Conservation (phyloP, 2,797 vertebrate species). For the Choloepus didactylus region DNA sequence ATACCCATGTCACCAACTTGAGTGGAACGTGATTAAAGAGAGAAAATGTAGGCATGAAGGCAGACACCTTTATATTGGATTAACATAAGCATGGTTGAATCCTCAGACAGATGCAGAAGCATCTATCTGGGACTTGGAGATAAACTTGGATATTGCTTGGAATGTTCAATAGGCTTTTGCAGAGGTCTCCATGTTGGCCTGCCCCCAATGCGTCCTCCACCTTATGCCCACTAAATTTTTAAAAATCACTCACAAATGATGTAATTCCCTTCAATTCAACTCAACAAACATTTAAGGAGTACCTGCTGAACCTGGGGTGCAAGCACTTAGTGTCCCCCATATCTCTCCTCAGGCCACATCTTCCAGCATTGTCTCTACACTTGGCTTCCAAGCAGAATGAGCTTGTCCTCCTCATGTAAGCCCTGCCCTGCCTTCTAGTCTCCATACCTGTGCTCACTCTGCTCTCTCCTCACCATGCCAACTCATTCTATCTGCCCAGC, state of each 20-base stretch:
- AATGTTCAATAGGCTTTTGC: not conserved
- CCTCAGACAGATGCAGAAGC: accelerated
- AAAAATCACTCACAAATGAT: not conserved
- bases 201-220: accelerated
- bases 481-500: not conserved
- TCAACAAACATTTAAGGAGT: not conserved
- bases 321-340: accelerated
- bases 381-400: not conserved
- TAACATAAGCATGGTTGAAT: accelerated
- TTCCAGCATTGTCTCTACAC: not conserved
- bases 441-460: not conserved
- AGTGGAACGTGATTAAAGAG: not conserved
- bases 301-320: not conserved
- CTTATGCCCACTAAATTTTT: not conserved
- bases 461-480: not conserved
- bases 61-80: accelerated
- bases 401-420: accelerated
- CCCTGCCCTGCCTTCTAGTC: not conserved
- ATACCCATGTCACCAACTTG: not conserved
- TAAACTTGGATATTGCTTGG: no score
- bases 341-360: not conserved
- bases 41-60: accelerated
- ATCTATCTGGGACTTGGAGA: not conserved
- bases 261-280: accelerated
- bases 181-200: not conserved